These are phyloP conservation scores for Carcinoscorpius rotundicauda DNA, from an alignment of 1,140 invertebrate species.

Conservation along the genomic window DNA sequence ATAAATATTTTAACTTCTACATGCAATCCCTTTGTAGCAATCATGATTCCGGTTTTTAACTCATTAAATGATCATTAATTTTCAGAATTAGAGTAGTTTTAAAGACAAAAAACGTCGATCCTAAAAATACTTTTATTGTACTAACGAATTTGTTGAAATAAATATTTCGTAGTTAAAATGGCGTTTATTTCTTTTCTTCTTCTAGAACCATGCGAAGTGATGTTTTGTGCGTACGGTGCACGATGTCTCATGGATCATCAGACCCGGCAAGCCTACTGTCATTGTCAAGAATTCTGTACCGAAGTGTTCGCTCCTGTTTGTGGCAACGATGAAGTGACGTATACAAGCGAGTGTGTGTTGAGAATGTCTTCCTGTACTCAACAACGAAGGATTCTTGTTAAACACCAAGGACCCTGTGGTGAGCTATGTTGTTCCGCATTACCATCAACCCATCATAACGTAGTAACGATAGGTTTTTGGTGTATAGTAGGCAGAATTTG, in stretches of 20 bases:
- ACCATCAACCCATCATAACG: neutral
- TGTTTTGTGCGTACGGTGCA: slow-evolving; percentile 62
- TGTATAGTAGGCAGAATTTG: no score
- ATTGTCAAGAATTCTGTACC: slow-evolving; percentile 47
- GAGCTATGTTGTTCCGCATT: slow-evolving; percentile 33
- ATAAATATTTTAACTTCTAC: no score
- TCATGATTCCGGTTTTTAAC: neutral
- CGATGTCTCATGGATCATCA: slow-evolving; percentile 50
- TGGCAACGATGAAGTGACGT: slow-evolving; percentile 64
- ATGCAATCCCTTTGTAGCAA: neutral
- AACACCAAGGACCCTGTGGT: slow-evolving; percentile 64
- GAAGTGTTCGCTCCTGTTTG: slow-evolving; percentile 49
- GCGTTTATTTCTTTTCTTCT: slow-evolving; percentile 1
- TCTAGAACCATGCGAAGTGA: slow-evolving; percentile 64
- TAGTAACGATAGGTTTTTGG: no score
- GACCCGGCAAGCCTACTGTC: slow-evolving; percentile 46
- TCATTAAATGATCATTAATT: neutral
- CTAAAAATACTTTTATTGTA: neutral
- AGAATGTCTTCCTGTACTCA: slow-evolving; percentile 57
- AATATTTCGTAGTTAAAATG: neutral
- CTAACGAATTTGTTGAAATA: neutral
- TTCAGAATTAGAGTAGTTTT: neutral
- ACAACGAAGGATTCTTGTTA: slow-evolving; percentile 53
- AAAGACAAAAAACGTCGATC: neutral
- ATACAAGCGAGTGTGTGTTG: slow-evolving; percentile 63